A percentile compares a stretch with the other conserved stretches of the same genome.
Conservation (phyloP, 2,113 vertebrate genomes). For the Sterrhoptilus dennistouni region DNA sequence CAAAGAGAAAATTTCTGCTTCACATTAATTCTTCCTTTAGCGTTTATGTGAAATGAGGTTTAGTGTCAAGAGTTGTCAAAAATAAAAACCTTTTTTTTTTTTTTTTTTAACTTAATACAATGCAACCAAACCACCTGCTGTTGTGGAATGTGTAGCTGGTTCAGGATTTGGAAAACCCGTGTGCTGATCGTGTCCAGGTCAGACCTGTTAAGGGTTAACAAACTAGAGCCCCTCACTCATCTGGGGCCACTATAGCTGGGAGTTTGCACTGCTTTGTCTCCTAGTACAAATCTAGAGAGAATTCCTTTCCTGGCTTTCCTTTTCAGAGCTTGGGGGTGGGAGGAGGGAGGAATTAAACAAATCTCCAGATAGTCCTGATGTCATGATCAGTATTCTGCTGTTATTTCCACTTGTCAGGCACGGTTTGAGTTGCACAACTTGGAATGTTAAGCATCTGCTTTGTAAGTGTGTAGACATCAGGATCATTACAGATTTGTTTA, state of each 20-base stretch:
- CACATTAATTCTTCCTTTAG: slow-evolving; percentile 68
- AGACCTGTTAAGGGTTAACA: neutral
- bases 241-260: neutral
- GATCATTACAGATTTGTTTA: neutral
- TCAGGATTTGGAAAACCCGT: neutral
- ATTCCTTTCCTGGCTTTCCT: neutral
- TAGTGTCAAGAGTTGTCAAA: slow-evolving; percentile 67
- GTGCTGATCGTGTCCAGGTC: neutral
- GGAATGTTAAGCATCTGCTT: neutral
- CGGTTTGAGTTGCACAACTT: neutral
- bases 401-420: neutral
- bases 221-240: neutral
- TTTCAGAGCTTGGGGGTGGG: neutral
- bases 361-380: neutral
- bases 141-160: neutral
- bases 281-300: neutral
- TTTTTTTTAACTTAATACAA: slow-evolving; percentile 18
- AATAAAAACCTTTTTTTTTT: slow-evolving; percentile 36
- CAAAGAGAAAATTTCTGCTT: slow-evolving; percentile 61
- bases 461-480: neutral
- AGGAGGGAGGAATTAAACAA: neutral
- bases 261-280: neutral
- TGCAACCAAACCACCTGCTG: slow-evolving; percentile 2
- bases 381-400: neutral
- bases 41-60: slow-evolving; percentile 70